Percentiles rank a stretch among this genome's conserved stretches.
phyloP scores from a whole-genome alignment of 37 sponge, comb jelly and placozoan genomes.

The Theonella swinhoei region DNA sequence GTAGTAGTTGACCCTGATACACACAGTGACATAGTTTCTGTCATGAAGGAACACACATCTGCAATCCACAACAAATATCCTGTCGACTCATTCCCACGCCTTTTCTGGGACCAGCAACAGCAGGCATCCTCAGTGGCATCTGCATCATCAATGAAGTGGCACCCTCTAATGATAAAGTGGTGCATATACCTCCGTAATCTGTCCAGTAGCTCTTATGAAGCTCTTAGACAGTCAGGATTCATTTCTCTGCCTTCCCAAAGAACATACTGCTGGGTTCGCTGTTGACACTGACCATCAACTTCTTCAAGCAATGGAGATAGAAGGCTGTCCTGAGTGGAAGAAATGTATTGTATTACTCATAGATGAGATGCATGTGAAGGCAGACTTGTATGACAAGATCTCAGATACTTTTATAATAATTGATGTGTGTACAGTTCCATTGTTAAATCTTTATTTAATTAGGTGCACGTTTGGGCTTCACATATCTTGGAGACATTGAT shows the following conservation, averaged over 20 bases:
- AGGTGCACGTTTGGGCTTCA: conserved; percentile 36
- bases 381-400: too few relatives aligned
- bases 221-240: conserved; percentile 6
- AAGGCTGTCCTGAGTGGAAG: too few relatives aligned
- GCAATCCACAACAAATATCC: too few relatives aligned
- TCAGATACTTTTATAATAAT: too few relatives aligned
- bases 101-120: conserved; percentile 35
- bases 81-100: conserved; percentile 12
- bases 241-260: conserved; percentile 26
- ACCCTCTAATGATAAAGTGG: conserved; percentile 24
- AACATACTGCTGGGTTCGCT: too few relatives aligned
- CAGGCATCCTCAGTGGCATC: conserved; percentile 3
- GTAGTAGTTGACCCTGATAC: neutral
- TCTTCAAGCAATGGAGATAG: too few relatives aligned
- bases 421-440: too few relatives aligned
- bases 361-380: too few relatives aligned
- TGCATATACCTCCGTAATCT: conserved; percentile 29
- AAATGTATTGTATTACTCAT: too few relatives aligned
- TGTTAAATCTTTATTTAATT: too few relatives aligned
- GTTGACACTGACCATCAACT: too few relatives aligned
- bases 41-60: too few relatives aligned
- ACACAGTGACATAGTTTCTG: neutral
- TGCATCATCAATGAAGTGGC: conserved; percentile 7
- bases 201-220: conserved; percentile 29
- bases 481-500: conserved; percentile 31